Evolutionary conservation across 2,113 vertebrate genomes (phyloP).

Genomic region (Hemiscyllium ocellatum): DNA sequence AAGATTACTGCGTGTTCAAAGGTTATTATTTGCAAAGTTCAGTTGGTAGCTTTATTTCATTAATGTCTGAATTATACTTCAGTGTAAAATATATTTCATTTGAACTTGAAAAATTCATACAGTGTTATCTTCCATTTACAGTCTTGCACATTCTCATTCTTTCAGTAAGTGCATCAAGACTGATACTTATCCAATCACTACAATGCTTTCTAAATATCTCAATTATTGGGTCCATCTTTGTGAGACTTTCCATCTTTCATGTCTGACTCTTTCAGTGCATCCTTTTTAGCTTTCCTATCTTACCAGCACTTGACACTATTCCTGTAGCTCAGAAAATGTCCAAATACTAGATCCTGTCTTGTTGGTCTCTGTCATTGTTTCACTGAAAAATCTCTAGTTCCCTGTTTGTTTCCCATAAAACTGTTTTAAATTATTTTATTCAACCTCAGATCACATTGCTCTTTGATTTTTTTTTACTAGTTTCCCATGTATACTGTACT

Average conservation of each 20-base stretch:
- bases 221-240: not conserved
- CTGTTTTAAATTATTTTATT: no score
- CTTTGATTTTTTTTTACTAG: no score
- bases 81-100: not conserved
- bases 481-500: no score
- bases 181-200: not conserved
- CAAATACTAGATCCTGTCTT: not conserved
- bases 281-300: not conserved
- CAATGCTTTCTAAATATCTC: not conserved
- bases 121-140: conserved; percentile 4
- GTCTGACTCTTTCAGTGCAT: not conserved
- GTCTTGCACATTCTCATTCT: not conserved
- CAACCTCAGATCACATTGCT: no score
- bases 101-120: not conserved
- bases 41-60: not conserved
- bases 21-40: not conserved
- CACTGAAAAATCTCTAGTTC: not conserved
- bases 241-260: not conserved
- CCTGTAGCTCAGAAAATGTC: not conserved
- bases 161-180: not conserved
- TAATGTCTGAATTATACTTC: not conserved
- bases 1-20: not conserved
- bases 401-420: no score
- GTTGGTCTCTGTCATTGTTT: not conserved
- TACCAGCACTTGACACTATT: not conserved